phyloP scores from a whole-genome alignment of 2,113 vertebrate species.

The Ammodramus savannarum region DNA sequence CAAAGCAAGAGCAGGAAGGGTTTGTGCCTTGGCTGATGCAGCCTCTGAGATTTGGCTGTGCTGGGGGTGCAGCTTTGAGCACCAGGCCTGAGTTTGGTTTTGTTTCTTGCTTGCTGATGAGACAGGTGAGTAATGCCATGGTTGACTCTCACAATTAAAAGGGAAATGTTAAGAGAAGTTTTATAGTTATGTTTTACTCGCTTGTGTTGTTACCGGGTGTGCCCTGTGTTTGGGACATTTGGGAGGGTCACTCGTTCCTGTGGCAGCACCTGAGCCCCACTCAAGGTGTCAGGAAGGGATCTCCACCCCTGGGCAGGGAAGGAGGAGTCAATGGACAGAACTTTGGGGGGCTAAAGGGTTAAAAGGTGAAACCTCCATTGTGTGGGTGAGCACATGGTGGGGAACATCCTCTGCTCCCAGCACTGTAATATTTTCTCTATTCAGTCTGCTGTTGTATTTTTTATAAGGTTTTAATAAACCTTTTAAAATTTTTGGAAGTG shows the following conservation, averaged over 20 bases:
- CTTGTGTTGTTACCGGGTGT: neutral
- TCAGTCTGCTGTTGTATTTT: neutral
- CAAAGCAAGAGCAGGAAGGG: slow-evolving; percentile 13
- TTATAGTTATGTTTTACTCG: neutral
- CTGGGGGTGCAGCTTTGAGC: neutral
- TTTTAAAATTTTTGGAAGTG: neutral
- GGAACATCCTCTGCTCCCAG: neutral
- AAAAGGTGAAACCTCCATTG: neutral
- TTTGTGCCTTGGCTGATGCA: neutral
- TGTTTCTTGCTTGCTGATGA: neutral
- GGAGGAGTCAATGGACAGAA: neutral
- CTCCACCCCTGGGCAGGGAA: neutral
- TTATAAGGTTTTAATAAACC: neutral
- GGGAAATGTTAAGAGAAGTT: neutral
- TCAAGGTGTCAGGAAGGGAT: neutral
- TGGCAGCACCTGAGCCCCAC: neutral
- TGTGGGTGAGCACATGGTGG: neutral
- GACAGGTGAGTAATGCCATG: neutral
- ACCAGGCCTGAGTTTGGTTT: neutral
- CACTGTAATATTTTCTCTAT: neutral
- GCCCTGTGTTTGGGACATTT: neutral
- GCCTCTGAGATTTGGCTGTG: neutral
- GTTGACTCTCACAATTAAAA: neutral
- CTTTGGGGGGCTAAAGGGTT: neutral
- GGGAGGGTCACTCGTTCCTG: neutral